phyloP scores from a whole-genome alignment of 2,888 invertebrate species.

The Brachylomia viminalis region DNA sequence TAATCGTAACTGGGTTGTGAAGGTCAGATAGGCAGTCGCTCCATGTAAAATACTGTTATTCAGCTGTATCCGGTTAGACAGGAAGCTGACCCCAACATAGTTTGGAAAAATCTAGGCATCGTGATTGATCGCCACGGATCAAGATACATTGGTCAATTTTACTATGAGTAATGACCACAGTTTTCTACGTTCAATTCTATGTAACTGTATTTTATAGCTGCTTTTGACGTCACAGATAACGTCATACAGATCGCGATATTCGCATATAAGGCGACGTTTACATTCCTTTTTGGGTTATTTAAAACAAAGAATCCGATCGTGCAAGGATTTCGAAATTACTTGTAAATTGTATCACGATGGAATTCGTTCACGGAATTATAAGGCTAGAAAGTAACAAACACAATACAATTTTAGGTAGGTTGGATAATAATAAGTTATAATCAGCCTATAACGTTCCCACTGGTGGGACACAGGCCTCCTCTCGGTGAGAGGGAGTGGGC shows the following conservation, averaged over 20 bases:
- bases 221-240: constrained; percentile 40
- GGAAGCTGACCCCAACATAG: background rate
- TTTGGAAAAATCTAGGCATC: background rate
- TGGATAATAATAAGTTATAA: background rate
- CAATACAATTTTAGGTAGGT: background rate
- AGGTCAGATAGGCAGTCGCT: background rate
- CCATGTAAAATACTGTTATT: background rate
- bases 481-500: too few species aligned
- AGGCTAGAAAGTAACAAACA: background rate
- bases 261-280: constrained; percentile 1
- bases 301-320: constrained; percentile 26
- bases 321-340: constrained; percentile 27
- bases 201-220: constrained; percentile 16
- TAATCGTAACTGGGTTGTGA: background rate
- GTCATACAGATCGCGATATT: constrained; percentile 10
- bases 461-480: too few species aligned
- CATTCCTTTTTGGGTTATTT: constrained; percentile 2
- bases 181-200: constrained; percentile 14
- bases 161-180: background rate
- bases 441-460: too few species aligned
- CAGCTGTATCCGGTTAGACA: background rate
- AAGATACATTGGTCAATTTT: background rate
- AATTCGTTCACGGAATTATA: constrained; percentile 30
- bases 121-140: background rate
- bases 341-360: background rate